Percentiles rank a stretch among this genome's conserved stretches.
These are phyloP conservation scores for Diachrysia chrysitis DNA, from an alignment of 2,888 invertebrate species.

Conservation along the genomic window DNA sequence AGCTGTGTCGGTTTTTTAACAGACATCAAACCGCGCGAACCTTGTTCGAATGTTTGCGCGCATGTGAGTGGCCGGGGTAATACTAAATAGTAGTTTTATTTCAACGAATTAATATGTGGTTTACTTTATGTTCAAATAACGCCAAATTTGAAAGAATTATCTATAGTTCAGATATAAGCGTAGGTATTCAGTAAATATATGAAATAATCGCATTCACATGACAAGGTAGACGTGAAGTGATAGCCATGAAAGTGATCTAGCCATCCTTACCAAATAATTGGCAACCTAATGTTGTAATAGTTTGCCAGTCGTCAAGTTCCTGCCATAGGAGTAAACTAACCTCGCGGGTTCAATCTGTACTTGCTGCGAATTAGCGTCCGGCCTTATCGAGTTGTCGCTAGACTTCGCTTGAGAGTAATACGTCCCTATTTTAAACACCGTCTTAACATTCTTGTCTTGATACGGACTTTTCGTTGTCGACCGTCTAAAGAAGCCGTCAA, in stretches of 20 bases:
- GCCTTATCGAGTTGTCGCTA: slow-evolving; percentile 84
- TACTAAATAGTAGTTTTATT: too few relatives aligned
- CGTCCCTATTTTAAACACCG: slow-evolving; percentile 85
- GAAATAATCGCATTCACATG: slow-evolving; percentile 22
- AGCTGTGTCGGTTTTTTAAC: too few relatives aligned
- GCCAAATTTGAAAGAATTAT: not conserved
- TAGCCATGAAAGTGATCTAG: slow-evolving; percentile 66
- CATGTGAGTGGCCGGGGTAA: too few relatives aligned
- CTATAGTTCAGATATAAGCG: not conserved
- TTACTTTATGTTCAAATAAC: not conserved
- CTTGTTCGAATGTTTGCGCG: too few relatives aligned
- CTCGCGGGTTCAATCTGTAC: slow-evolving; percentile 85
- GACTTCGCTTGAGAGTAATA: slow-evolving; percentile 84
- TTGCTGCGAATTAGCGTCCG: slow-evolving; percentile 86
- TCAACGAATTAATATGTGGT: not conserved
- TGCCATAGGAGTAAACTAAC: slow-evolving; percentile 79
- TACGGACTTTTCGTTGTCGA: slow-evolving; percentile 88
- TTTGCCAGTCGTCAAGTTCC: slow-evolving; percentile 80
- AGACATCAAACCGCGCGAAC: too few relatives aligned
- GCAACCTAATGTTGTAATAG: slow-evolving; percentile 76
- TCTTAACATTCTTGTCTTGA: slow-evolving; percentile 78
- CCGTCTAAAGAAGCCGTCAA: slow-evolving; percentile 77
- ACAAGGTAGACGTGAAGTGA: slow-evolving; percentile 47
- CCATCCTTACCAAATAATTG: slow-evolving; percentile 83
- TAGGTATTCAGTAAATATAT: slow-evolving; percentile 12